Evolutionary conservation across 2,113 vertebrate genomes (phyloP).

Genomic region (Microcebus tavaratra): DNA sequence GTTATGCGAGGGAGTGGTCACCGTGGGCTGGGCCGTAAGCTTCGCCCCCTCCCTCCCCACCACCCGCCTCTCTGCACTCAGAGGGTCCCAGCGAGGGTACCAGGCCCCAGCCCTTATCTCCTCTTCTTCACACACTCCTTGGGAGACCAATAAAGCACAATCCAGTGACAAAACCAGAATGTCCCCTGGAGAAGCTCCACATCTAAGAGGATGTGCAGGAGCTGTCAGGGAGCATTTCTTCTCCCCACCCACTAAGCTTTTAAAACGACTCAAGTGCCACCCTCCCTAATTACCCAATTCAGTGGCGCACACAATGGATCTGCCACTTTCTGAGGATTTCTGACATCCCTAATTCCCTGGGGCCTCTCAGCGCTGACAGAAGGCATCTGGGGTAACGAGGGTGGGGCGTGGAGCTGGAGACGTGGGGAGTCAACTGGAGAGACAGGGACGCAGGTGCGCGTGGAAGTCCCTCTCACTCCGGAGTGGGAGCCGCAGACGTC

Average conservation of each 20-base stretch:
- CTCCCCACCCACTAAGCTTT: constrained; percentile 72
- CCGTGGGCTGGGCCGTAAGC: accelerated
- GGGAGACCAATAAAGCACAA: background rate
- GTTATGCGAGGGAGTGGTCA: accelerated
- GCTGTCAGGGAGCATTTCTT: constrained; percentile 58
- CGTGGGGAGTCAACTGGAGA: background rate
- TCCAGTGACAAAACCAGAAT: background rate
- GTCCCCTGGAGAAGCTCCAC: background rate
- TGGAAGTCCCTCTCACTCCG: background rate
- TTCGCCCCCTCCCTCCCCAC: background rate
- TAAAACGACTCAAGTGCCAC: constrained; percentile 61
- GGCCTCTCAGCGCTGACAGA: constrained; percentile 50
- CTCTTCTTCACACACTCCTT: background rate
- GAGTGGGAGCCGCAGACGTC: background rate
- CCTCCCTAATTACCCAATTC: constrained; percentile 79
- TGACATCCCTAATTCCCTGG: constrained; percentile 66
- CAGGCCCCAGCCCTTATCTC: background rate
- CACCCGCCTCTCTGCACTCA: background rate
- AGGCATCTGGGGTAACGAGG: constrained; percentile 56
- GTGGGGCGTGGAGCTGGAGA: background rate
- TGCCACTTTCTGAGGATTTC: constrained; percentile 69
- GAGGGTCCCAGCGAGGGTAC: accelerated
- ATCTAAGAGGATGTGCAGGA: background rate
- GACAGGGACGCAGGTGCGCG: background rate
- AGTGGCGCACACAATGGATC: constrained; percentile 72